Evolutionary conservation across 2,888 invertebrate genomes (phyloP).

Genomic region (Sminthurides aquaticus): DNA sequence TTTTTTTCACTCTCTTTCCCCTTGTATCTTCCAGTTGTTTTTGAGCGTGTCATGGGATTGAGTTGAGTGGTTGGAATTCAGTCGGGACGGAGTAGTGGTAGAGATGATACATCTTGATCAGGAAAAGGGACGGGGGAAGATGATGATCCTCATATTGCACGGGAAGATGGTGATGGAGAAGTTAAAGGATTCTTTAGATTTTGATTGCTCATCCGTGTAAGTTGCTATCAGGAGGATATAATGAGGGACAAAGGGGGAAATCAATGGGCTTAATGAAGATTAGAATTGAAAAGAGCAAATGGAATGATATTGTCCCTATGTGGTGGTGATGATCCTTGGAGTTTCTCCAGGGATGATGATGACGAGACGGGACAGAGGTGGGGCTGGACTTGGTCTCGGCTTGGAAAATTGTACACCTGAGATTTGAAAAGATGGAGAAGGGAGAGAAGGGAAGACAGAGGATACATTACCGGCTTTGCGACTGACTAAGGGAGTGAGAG

Average conservation of each 20-base stretch:
- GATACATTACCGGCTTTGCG: too few species aligned
- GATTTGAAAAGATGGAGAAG: too few species aligned
- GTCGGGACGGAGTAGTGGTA: background rate
- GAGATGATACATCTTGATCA: background rate
- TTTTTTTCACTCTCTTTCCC: background rate
- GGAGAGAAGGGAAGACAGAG: too few species aligned
- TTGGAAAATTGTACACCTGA: background rate
- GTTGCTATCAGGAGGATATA: background rate
- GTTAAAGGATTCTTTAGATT: background rate
- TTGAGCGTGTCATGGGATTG: background rate
- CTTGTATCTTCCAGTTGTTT: conserved; percentile 3
- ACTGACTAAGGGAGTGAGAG: too few species aligned
- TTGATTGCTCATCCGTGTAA: conserved; percentile 8
- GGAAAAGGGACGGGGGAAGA: too few species aligned
- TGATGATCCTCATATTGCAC: conserved; percentile 1
- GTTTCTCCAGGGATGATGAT: background rate
- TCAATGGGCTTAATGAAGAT: conserved; percentile 10
- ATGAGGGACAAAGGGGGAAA: background rate
- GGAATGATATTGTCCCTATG: background rate
- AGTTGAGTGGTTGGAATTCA: background rate
- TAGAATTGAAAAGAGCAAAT: conserved; percentile 7
- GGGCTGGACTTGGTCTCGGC: background rate
- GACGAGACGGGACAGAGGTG: background rate
- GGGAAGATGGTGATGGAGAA: background rate
- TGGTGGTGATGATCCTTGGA: background rate